A percentile compares a stretch with the other conserved stretches of the same genome.
Conservation (phyloP, 53 echinoderm and acorn worm species). For the Echinometra lucunter region DNA sequence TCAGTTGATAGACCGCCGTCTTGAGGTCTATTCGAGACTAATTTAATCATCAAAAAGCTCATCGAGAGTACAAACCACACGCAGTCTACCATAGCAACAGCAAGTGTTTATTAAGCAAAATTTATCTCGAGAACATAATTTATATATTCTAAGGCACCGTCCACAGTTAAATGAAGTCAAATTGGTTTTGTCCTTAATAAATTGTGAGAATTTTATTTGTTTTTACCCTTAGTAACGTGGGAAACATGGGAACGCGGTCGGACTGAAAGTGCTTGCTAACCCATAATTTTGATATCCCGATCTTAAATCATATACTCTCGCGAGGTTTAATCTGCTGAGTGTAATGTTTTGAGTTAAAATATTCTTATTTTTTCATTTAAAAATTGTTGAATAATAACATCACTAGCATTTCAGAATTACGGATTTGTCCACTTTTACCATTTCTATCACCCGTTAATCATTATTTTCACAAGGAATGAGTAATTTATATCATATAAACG, state of each 20-base stretch:
- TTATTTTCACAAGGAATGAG: no score
- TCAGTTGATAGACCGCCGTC: neutral
- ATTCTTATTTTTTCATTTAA: no score
- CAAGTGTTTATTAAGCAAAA: neutral
- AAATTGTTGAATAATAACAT: no score
- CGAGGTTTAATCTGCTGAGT: no score
- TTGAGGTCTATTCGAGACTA: neutral
- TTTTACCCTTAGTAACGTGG: neutral
- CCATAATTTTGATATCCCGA: no score
- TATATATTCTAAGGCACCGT: neutral
- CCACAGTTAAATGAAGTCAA: neutral
- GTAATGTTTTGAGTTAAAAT: no score
- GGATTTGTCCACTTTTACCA: no score
- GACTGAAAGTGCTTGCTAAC: no score
- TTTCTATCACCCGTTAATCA: no score
- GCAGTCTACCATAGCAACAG: neutral
- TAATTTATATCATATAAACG: no score
- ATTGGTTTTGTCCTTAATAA: neutral
- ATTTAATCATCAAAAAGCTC: neutral
- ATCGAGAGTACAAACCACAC: neutral
- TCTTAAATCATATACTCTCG: no score
- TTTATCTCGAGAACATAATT: neutral
- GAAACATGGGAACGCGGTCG: neutral
- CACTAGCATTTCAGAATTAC: no score
- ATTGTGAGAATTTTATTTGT: neutral